Evolutionary conservation across 2,888 invertebrate genomes (phyloP).

Genomic region (Tipula unca): DNA sequence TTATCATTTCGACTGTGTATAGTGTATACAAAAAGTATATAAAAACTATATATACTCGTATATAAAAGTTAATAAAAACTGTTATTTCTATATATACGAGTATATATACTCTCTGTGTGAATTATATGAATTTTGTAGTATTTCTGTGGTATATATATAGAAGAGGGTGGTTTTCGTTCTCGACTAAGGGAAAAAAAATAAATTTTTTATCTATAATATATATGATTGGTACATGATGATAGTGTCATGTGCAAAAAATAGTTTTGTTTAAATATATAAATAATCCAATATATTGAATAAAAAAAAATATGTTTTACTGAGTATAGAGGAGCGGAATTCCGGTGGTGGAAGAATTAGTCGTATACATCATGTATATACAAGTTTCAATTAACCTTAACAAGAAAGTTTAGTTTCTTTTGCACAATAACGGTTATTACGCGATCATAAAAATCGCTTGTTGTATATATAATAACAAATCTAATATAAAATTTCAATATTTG

Average conservation of each 20-base stretch:
- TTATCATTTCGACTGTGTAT: neutral
- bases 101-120: neutral
- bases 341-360: neutral
- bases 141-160: neutral
- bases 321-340: neutral
- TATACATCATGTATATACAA: neutral
- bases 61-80: constrained; percentile 3
- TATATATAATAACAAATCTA: neutral
- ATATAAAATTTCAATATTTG: neutral
- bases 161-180: constrained; percentile 2
- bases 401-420: neutral
- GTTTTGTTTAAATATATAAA: constrained; percentile 3
- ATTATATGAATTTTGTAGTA: neutral
- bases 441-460: neutral
- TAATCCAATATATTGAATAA: neutral
- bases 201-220: neutral
- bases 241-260: constrained; percentile 14
- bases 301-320: neutral
- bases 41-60: neutral
- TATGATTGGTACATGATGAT: constrained; percentile 14
- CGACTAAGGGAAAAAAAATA: neutral
- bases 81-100: neutral
- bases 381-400: neutral
- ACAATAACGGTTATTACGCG: neutral
- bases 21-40: neutral